Base-by-base conservation (phyloP, 2,113 vertebrate genomes). In the Megalops atlanticus region DNA sequence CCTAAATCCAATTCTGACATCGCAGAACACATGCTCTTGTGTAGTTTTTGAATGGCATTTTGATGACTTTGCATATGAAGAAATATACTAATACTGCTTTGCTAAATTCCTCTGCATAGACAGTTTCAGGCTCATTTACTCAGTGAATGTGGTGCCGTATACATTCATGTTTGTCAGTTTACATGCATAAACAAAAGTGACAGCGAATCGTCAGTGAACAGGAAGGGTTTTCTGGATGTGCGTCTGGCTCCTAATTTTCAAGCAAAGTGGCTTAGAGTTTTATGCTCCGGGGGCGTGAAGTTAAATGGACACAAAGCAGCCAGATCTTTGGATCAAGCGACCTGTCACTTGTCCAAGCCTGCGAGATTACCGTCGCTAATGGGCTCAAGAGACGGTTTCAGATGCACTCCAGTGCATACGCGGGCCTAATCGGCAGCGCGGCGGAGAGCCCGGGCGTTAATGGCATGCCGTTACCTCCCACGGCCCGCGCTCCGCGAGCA, bases 171-270 rank as follows among this genome's bases (percentile, higher is more conserved):
- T 64, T 3, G 18, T 54, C 24, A 21, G 16, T 54, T 54, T 54
- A 11, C 58, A 10, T 31, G 58, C 58, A 27, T 64, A 64, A 64
- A 31, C n/a, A 54, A 35, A 82, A 73, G 81, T 78, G 79, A 75
- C 64, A 52, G 68, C 77, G 85, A 86, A 85, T 87, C 70, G 73
- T 79, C 74, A 77, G 82, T 85, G 41, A 86, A 78, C 79, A 80
- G 52, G 39, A 4, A 80, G 52, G 33, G 4, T 85, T 81, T 77
- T 81, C 45, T 8, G 54, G 31, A 77, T 64, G 38, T 79, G 38
- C 36, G 49, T 36, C 39, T 24, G 43, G 21, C n/a, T 33, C 16
- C 16, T 40, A 31, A 11, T 41, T 79, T 79, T 24, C 78, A 84
- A 58, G 74, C 35, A 47, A 64, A 81, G 64, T 76, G 74, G 75